Base-by-base conservation (phyloP, 2,888 invertebrate species). In the Barypeithes pellucidus region DNA sequence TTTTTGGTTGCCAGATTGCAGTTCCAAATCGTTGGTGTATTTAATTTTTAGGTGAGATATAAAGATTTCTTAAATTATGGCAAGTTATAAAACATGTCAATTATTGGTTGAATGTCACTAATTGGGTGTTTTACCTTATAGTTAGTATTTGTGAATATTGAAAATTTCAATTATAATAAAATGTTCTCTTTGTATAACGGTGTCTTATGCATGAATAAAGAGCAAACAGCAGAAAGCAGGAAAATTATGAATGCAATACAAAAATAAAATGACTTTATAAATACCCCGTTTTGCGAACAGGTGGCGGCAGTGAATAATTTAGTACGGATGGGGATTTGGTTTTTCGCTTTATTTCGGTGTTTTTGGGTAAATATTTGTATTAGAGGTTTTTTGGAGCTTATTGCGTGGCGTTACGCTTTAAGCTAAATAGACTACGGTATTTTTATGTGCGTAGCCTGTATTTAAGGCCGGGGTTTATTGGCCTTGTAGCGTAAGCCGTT, bases 211-310 rank as follows among this genome's bases (percentile, higher is more conserved):
- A 18, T 22, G 24, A 50, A 50, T 4, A 20, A 24, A 47, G 47
- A 16, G 4, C 39, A 24, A 18, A 45, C 18, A 50, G 11, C 18
- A 8, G 24, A 22, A 50, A 50, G 11, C 22, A 12, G 24, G 4
- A 24, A 54, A 54, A 29, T 54, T 54, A 54, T 54, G 29, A 54
- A 54, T 29, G 29, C 29, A 54, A 29, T 54, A 29, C 52, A 54
- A 29, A 54, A 54, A 54, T 12, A 54, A 54, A 54, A 54, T 54
- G 12, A 54, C 52, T 54, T 29, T 54, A 29, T 54, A 54, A 54
- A 54, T 29, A 54, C 14, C 24, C 50, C 16, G 52, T 54, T 54
- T 29, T 54, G n/a, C 14, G 52, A 54, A 54, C 52, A 54, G 52
- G 52, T 54, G 52, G 52, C 29, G 29, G 29, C 24, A 29, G 24